These are phyloP conservation scores for Orchesellides sinensis DNA, from an alignment of 2,888 invertebrate genomes.

Conservation along the genomic window DNA sequence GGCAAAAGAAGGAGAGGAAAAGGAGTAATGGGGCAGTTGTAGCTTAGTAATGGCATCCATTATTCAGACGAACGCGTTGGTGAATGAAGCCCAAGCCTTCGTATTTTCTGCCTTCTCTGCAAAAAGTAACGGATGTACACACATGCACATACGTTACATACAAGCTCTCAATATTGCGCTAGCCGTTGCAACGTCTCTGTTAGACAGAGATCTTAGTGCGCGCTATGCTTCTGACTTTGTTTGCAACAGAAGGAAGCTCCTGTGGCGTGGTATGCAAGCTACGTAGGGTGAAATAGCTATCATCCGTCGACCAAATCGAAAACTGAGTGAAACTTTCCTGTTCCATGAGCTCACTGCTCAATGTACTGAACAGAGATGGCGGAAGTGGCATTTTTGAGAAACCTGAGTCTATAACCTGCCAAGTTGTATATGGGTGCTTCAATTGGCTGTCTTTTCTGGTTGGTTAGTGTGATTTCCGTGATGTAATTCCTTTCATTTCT, in stretches of 20 bases:
- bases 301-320: background rate
- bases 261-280: background rate
- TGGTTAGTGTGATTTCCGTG: too few species aligned
- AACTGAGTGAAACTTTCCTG: background rate
- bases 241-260: background rate
- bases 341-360: background rate
- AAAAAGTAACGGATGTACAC: background rate
- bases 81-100: background rate
- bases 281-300: too few species aligned
- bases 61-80: slow-evolving; percentile 25
- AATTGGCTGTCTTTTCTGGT: background rate
- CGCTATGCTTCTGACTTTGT: background rate
- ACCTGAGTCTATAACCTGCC: background rate
- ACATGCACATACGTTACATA: background rate
- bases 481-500: too few species aligned
- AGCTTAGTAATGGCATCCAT: slow-evolving; percentile 34
- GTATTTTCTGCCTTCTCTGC: background rate
- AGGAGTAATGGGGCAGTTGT: slow-evolving; percentile 31
- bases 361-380: background rate
- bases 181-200: background rate
- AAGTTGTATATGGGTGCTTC: background rate
- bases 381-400: background rate
- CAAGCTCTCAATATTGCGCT: too few species aligned
- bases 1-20: slow-evolving; percentile 18
- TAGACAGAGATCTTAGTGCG: background rate